phyloP scores from a whole-genome alignment of 2,888 invertebrate species.

The Polymixis lichenea region DNA sequence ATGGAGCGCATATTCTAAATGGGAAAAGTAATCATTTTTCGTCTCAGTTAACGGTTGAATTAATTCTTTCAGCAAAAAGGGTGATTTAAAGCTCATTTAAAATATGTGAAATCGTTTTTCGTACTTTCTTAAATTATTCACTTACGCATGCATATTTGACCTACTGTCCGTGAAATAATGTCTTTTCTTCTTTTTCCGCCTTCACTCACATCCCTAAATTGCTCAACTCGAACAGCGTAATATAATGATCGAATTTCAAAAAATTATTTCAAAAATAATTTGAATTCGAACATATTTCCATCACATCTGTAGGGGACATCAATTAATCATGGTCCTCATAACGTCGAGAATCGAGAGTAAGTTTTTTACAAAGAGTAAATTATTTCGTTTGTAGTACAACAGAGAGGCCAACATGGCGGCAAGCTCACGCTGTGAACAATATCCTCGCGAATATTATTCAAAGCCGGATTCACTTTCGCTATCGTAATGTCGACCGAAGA shows the following conservation, averaged over 20 bases:
- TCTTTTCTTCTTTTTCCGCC: conserved; percentile 13
- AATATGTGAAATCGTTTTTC: conserved; percentile 17
- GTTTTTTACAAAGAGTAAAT: conserved; percentile 47
- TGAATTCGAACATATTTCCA: neutral
- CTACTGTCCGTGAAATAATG: conserved; percentile 39
- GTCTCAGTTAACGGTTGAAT: conserved; percentile 33
- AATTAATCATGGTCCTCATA: conserved; percentile 2
- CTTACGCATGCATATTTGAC: conserved; percentile 42
- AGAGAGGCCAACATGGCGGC: conserved; percentile 58
- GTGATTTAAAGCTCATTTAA: conserved; percentile 13
- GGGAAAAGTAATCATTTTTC: conserved; percentile 40
- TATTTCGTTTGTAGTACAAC: conserved; percentile 56
- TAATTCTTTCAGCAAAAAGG: conserved; percentile 13
- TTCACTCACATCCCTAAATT: neutral
- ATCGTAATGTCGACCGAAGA: conserved; percentile 71
- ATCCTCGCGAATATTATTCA: conserved; percentile 87
- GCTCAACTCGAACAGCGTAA: no score
- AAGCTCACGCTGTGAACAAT: conserved; percentile 86
- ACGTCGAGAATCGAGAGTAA: conserved; percentile 61
- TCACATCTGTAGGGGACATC: neutral
- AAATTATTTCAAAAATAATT: neutral
- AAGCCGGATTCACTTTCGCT: conserved; percentile 86
- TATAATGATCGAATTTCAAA: neutral
- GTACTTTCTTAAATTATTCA: conserved; percentile 12
- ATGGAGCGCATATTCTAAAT: neutral